Percentiles rank a stretch among this genome's conserved stretches.
These are phyloP conservation scores for Catharus minimus DNA, from an alignment of 2,113 vertebrate genomes.

Conservation along the genomic window DNA sequence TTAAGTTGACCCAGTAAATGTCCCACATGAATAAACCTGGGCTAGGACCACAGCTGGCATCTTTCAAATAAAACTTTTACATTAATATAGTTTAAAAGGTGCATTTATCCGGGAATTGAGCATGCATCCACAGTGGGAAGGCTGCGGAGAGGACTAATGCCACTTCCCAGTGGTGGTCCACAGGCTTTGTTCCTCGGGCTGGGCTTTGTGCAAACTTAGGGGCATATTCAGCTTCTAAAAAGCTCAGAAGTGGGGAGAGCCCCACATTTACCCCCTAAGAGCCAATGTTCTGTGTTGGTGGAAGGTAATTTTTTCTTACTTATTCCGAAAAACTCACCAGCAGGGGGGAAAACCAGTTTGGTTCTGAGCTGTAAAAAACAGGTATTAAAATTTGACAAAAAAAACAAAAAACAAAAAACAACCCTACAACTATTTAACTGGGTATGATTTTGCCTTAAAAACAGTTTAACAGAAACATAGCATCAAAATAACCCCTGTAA, in stretches of 20 bases:
- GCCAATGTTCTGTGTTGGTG: background rate
- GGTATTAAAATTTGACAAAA: background rate
- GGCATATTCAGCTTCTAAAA: background rate
- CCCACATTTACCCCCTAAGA: background rate
- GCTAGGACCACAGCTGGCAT: constrained; percentile 81
- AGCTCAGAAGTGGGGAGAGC: background rate
- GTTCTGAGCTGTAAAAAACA: background rate
- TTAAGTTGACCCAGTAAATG: constrained; percentile 87
- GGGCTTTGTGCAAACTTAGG: background rate
- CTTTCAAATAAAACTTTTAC: constrained; percentile 84
- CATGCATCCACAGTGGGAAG: constrained; percentile 19
- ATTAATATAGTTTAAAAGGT: constrained; percentile 74
- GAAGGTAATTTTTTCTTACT: background rate
- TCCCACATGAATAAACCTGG: constrained; percentile 84
- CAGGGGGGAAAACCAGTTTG: background rate
- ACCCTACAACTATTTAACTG: background rate
- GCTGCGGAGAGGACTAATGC: background rate
- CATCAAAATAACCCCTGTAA: background rate
- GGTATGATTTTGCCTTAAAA: background rate
- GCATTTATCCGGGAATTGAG: constrained; percentile 65
- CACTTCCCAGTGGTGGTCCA: background rate
- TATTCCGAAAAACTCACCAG: background rate
- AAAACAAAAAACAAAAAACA: background rate
- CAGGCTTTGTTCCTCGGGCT: background rate
- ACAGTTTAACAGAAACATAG: background rate